Base-by-base conservation (phyloP, 2,797 vertebrate species). In the Argyrosomus regius region DNA sequence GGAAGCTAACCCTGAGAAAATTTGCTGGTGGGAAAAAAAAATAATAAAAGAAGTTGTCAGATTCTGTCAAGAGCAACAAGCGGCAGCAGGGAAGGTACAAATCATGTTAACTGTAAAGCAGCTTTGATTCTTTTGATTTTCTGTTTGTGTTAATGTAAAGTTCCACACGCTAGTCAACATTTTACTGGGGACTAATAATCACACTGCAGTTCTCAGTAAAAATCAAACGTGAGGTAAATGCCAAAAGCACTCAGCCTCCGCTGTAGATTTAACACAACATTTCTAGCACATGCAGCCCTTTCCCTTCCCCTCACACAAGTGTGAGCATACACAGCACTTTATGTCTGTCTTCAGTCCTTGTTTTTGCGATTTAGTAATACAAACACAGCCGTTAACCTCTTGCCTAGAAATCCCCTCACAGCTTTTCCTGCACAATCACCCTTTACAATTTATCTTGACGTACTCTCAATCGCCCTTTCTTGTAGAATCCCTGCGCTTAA, bases 401-500 rank as follows among this genome's bases (percentile, higher is more conserved):
- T 62, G 68, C 58, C 57, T 69, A 24, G 61, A 88, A 90, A 89
- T 84, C 83, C 80, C 49, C 64, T 77, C 76, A 76, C 75, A 80
- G 86, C 77, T 80, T 89, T 39, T 75, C 83, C 71, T 24, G 64
- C 80, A 83, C 76, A 82, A 87, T 88, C 86, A 76, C 78, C 61
- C 71, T 79, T 83, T 75, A 80, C 78, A 82, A 71, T 90, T 89
- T 72, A 85, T 87, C 75, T 80, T 5, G 8, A 76, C 81, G 18
- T 50, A 72, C 80, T 83, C 84, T 86, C 79, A 79, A 80, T 82
- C 72, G 73, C 71, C 88, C 79, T 75, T 87, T 90, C 80, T 83
- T 88, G 80, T 87, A 78, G 87, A 92, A 85, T 89, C 87, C 45
- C 56, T 72, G 80, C 69, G 50, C 88, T 92, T 91, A 79, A 93